These are phyloP conservation scores for Hoplostethus mediterraneus DNA, from an alignment of 2,797 vertebrate genomes.

Conservation along the genomic window DNA sequence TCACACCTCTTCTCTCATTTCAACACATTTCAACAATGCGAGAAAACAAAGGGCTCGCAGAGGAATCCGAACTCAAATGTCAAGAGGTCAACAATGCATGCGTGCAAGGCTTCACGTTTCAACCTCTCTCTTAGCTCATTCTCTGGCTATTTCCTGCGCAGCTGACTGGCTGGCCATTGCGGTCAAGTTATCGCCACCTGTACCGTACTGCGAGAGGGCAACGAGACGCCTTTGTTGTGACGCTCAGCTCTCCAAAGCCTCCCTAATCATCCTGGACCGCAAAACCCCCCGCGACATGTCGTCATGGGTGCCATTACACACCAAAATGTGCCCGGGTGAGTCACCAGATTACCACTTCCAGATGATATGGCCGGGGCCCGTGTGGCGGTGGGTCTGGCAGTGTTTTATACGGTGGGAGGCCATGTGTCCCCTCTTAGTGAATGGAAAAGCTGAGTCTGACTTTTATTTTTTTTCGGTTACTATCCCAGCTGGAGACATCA, in stretches of 20 bases:
- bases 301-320: conserved; percentile 59
- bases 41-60: conserved; percentile 19
- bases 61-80: conserved; percentile 24
- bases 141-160: conserved; percentile 49
- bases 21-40: conserved; percentile 30
- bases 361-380: conserved; percentile 50
- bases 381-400: conserved; percentile 48
- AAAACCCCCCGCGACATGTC: conserved; percentile 47
- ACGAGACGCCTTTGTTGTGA: not conserved
- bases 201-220: conserved; percentile 11
- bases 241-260: conserved; percentile 2
- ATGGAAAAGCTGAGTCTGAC: conserved; percentile 79
- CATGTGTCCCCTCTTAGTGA: conserved; percentile 48
- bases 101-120: conserved; percentile 51
- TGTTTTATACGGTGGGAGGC: conserved; percentile 46
- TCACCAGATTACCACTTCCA: conserved; percentile 68
- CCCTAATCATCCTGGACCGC: conserved; percentile 42
- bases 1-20: conserved; percentile 37
- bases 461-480: conserved; percentile 32
- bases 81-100: conserved; percentile 52
- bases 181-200: conserved; percentile 45
- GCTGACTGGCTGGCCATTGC: conserved; percentile 10
- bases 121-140: conserved; percentile 49
- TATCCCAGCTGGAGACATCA: conserved; percentile 41
- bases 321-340: conserved; percentile 34